phyloP scores from a whole-genome alignment of 2,888 invertebrate species.

The Orthosia gracilis region DNA sequence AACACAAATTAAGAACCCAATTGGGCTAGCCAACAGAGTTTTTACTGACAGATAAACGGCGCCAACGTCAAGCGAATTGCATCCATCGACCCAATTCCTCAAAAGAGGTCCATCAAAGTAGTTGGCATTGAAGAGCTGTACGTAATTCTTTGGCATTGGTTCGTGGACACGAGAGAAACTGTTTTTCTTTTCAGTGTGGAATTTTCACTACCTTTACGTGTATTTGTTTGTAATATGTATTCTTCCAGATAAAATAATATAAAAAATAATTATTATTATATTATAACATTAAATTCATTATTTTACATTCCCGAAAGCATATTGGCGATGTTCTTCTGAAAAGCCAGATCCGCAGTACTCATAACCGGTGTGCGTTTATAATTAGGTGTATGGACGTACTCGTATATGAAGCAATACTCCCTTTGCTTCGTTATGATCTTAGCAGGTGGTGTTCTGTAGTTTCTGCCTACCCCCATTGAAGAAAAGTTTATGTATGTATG shows the following conservation, averaged over 20 bases:
- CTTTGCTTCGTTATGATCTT: too few species aligned
- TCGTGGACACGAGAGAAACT: neutral
- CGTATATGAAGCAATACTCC: too few species aligned
- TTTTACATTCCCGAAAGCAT: neutral
- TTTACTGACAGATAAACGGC: slow-evolving; percentile 1
- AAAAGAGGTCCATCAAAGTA: slow-evolving; percentile 25
- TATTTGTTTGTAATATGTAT: neutral
- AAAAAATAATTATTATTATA: too few species aligned
- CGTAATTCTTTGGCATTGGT: slow-evolving; percentile 19
- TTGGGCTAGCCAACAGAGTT: neutral
- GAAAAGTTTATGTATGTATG: too few species aligned
- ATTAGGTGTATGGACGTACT: too few species aligned
- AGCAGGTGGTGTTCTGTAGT: too few species aligned
- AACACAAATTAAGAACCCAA: neutral
- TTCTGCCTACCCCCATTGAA: too few species aligned
- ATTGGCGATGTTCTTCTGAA: too few species aligned
- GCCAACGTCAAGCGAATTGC: slow-evolving; percentile 16
- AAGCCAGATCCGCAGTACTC: too few species aligned
- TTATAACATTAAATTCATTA: too few species aligned
- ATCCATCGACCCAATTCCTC: slow-evolving; percentile 24
- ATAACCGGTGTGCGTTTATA: too few species aligned
- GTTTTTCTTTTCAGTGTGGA: neutral
- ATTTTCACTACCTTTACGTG: neutral
- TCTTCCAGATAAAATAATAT: neutral
- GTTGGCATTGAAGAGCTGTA: slow-evolving; percentile 15